These are phyloP conservation scores for Hemitrygon akajei DNA, from an alignment of 2,797 vertebrate species.

Conservation along the genomic window DNA sequence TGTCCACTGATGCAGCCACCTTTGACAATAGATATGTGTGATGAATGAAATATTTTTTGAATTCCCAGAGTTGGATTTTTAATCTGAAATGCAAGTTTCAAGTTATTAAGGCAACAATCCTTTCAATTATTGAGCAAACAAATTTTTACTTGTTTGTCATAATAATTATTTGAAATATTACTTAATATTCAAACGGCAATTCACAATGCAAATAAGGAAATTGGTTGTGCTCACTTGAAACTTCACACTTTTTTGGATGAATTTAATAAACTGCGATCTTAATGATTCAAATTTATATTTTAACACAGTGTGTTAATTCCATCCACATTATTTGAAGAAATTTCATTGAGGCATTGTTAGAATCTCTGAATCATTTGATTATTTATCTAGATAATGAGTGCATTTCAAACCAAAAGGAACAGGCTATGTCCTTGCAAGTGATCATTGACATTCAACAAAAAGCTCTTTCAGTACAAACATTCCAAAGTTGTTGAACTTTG, in stretches of 20 bases:
- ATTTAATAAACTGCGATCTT: background rate
- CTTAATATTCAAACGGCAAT: background rate
- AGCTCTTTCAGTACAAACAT: background rate
- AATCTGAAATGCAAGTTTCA: background rate
- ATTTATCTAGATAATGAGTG: background rate
- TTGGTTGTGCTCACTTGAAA: background rate
- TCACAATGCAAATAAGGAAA: background rate
- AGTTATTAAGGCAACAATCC: background rate
- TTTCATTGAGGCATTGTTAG: background rate
- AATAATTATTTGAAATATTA: background rate
- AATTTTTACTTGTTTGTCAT: background rate
- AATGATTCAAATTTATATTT: background rate
- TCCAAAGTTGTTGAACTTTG: background rate
- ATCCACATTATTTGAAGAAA: background rate
- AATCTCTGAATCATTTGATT: background rate
- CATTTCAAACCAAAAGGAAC: background rate
- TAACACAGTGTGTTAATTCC: background rate
- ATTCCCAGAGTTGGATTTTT: background rate
- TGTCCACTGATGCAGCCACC: background rate
- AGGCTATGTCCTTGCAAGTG: background rate
- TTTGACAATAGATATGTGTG: background rate
- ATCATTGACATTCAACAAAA: background rate
- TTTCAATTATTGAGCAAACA: background rate
- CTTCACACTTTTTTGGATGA: background rate
- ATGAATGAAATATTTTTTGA: background rate